A percentile compares a stretch with the other conserved stretches of the same genome.
phyloP scores from a whole-genome alignment of 1,140 invertebrate species.

The Drosophila tsacasi region DNA sequence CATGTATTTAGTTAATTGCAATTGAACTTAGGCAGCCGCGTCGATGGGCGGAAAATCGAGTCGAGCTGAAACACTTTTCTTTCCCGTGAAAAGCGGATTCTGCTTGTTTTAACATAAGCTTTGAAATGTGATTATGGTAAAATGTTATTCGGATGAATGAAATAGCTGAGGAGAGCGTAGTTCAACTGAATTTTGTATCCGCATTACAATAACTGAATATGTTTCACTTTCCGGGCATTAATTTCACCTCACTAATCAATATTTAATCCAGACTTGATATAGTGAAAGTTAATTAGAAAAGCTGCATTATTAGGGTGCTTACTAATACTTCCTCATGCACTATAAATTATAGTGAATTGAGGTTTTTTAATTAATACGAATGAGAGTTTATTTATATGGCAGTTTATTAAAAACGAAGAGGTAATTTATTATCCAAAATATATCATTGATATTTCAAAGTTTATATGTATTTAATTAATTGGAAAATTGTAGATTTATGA shows the following conservation, averaged over 20 bases:
- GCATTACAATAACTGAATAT: conserved; percentile 9
- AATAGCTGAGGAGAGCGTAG: neutral
- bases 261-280: neutral
- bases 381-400: neutral
- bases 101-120: conserved; percentile 15
- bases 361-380: neutral
- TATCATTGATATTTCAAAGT: neutral
- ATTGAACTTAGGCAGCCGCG: conserved; percentile 46
- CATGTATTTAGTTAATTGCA: conserved; percentile 80
- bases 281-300: neutral
- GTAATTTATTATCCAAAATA: neutral
- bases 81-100: neutral
- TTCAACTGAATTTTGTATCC: neutral
- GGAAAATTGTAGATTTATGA: neutral
- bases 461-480: neutral
- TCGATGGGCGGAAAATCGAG: conserved; percentile 3
- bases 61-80: neutral
- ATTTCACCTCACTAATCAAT: conserved; percentile 15
- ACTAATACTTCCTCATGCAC: neutral
- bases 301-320: neutral
- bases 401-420: neutral
- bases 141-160: conserved; percentile 10
- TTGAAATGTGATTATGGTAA: conserved; percentile 22
- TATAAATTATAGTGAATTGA: neutral
- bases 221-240: neutral